Conservation (phyloP, 2,888 invertebrate species). For the Chloroclystis v-ata region DNA sequence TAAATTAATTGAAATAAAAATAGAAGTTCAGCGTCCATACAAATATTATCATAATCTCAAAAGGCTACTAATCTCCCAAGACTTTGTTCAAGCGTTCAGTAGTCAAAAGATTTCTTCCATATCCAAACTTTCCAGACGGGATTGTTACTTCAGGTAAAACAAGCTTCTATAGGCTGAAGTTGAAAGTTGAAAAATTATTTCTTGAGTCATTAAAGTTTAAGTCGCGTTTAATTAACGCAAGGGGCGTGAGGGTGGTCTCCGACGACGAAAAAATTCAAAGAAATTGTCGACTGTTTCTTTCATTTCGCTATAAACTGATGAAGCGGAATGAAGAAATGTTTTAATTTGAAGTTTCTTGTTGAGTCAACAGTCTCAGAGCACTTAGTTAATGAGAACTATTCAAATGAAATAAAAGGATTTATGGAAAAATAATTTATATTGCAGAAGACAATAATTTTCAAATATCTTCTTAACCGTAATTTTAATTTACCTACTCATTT, state of each 20-base stretch:
- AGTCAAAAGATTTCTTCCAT: constrained; percentile 30
- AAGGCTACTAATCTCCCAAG: too few relatives aligned
- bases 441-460: too few relatives aligned
- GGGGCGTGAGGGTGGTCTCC: constrained; percentile 26
- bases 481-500: too few relatives aligned
- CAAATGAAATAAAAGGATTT: too few relatives aligned
- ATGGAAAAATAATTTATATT: too few relatives aligned
- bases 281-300: constrained; percentile 20
- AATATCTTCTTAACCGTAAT: too few relatives aligned
- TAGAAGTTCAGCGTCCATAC: too few relatives aligned
- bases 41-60: too few relatives aligned
- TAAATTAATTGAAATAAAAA: too few relatives aligned
- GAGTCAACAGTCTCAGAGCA: too few relatives aligned
- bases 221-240: constrained; percentile 60
- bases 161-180: constrained; percentile 43
- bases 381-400: too few relatives aligned
- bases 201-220: constrained; percentile 64
- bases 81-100: constrained; percentile 7
- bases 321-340: not conserved
- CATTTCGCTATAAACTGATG: constrained; percentile 3
- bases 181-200: constrained; percentile 46
- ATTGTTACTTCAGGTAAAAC: constrained; percentile 48
- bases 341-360: not conserved
- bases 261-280: constrained; percentile 39
- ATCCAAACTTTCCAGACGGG: constrained; percentile 61